Evolutionary conservation across 2,888 invertebrate genomes (phyloP).

Genomic region (Caenorhabditis doughertyi): DNA sequence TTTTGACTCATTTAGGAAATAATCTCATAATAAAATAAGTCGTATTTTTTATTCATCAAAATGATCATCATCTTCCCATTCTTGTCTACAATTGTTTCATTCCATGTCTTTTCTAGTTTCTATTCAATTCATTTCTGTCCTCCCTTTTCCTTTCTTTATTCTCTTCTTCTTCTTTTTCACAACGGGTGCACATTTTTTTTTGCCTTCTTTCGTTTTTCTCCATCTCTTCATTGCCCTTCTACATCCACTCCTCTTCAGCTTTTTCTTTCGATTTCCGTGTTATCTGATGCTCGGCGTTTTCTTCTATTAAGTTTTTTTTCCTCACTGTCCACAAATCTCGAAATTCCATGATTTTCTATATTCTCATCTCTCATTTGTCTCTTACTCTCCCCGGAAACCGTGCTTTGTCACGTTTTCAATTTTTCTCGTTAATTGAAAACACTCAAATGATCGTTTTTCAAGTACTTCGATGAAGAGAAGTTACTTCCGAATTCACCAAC

Average conservation of each 20-base stretch:
- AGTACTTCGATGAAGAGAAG: slow-evolving; percentile 5
- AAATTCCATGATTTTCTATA: not conserved
- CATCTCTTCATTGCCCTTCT: slow-evolving; percentile 31
- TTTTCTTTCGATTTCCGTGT: slow-evolving; percentile 43
- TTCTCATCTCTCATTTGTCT: not conserved
- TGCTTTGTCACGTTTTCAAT: not conserved
- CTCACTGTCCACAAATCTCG: not conserved
- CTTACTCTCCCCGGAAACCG: not conserved
- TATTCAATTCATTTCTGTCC: slow-evolving; percentile 8
- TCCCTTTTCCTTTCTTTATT: not conserved
- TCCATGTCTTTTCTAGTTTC: not conserved
- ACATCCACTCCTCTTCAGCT: slow-evolving; percentile 19
- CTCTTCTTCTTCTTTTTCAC: slow-evolving; percentile 19
- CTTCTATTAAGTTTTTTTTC: not conserved
- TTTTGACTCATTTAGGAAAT: no score
- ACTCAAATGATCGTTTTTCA: slow-evolving; percentile 8
- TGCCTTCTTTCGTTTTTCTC: not conserved
- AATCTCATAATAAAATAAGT: not conserved
- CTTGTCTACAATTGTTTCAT: slow-evolving; percentile 12
- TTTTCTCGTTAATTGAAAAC: slow-evolving; percentile 7
- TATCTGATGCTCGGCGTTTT: slow-evolving; percentile 49
- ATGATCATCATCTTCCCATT: not conserved
- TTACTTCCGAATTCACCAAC: not conserved
- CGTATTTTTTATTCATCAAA: not conserved
- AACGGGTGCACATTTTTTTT: slow-evolving; percentile 1